A percentile compares a stretch with the other conserved stretches of the same genome.
Conservation (phyloP, 2,888 invertebrate genomes). For the Cantharis lateralis region DNA sequence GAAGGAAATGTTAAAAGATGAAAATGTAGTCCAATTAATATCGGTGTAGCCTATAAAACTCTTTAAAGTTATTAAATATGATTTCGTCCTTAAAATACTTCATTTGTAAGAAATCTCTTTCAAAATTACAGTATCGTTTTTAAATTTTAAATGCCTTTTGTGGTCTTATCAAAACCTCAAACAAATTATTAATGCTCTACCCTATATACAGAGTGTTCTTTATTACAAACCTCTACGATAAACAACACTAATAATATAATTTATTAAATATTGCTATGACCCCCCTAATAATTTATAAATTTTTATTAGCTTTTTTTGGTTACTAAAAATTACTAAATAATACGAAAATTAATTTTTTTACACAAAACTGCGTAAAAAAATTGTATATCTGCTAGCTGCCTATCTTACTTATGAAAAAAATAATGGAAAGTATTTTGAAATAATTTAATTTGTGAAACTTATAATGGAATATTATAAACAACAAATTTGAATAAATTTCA, state of each 20-base stretch:
- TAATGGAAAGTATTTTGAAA: background rate
- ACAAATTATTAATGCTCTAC: background rate
- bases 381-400: no score
- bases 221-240: no score
- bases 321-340: no score
- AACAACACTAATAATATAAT: no score
- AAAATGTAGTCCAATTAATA: constrained; percentile 20
- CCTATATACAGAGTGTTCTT: no score
- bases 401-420: background rate
- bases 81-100: background rate
- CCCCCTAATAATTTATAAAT: no score
- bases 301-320: no score
- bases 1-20: constrained; percentile 17
- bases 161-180: background rate
- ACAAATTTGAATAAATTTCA: background rate
- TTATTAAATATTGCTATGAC: no score
- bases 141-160: background rate
- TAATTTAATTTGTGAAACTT: background rate
- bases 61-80: constrained; percentile 11
- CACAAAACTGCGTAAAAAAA: no score
- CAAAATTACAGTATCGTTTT: background rate
- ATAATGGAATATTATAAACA: background rate
- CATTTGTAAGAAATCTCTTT: background rate
- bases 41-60: constrained; percentile 6
- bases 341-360: no score